Percentiles rank a stretch among this genome's conserved stretches.
Evolutionary conservation across 37 sponge, comb jelly and placozoan species (phyloP).

Genomic region (Halisarca cf. caerulea): DNA sequence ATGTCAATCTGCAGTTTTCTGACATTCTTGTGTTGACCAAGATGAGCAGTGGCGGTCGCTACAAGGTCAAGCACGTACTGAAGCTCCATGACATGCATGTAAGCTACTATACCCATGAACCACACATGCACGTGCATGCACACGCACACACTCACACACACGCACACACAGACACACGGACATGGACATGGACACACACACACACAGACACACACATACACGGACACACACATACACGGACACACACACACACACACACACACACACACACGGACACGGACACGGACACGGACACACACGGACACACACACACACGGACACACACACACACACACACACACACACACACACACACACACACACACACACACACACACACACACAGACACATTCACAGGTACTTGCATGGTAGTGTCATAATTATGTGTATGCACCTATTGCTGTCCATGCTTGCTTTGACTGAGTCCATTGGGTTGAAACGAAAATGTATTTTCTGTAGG

Average conservation of each 20-base stretch:
- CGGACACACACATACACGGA: too few relatives aligned
- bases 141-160: not conserved
- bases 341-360: not conserved
- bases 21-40: conserved; percentile 52
- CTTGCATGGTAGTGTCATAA: too few relatives aligned
- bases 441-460: too few relatives aligned
- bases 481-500: too few relatives aligned
- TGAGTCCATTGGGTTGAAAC: too few relatives aligned
- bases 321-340: not conserved
- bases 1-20: conserved; percentile 65
- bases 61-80: conserved; percentile 55
- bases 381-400: too few relatives aligned
- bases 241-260: not conserved
- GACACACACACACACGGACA: not conserved
- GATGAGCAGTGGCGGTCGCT: conserved; percentile 39
- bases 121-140: not conserved
- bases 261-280: not conserved
- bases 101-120: not conserved
- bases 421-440: too few relatives aligned
- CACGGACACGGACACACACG: not conserved
- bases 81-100: conserved; percentile 26
- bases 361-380: too few relatives aligned
- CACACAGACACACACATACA: not conserved
- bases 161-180: not conserved
- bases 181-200: not conserved